A percentile compares a stretch with the other conserved stretches of the same genome.
These are phyloP conservation scores for Emys orbicularis DNA, from an alignment of 2,797 vertebrate species.

Conservation along the genomic window DNA sequence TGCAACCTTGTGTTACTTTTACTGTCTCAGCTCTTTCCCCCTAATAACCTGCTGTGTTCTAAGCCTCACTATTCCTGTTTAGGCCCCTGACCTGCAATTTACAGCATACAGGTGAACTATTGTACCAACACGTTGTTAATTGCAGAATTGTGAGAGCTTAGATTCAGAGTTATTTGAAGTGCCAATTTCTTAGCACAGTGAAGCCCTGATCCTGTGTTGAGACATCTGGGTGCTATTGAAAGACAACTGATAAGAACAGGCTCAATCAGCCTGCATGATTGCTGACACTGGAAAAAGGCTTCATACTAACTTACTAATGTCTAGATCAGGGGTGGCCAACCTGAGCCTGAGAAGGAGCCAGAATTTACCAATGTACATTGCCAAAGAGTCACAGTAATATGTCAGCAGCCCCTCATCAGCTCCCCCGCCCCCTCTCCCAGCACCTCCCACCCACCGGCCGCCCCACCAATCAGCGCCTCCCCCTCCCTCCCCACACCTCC, in stretches of 20 bases:
- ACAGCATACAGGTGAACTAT: background rate
- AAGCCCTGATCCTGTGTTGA: background rate
- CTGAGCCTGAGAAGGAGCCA: too few species aligned
- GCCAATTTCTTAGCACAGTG: background rate
- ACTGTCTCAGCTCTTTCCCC: background rate
- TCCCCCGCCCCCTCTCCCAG: too few species aligned
- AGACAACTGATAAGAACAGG: background rate
- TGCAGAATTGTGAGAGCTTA: background rate
- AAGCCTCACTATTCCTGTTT: background rate
- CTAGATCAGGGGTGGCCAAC: background rate
- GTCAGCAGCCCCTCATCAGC: too few species aligned
- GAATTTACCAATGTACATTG: too few species aligned
- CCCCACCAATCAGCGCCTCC: too few species aligned
- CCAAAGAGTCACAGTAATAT: too few species aligned
- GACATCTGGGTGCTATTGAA: background rate
- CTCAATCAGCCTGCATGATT: background rate
- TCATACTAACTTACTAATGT: background rate
- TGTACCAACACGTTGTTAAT: background rate
- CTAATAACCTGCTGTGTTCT: background rate
- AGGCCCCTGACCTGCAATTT: background rate
- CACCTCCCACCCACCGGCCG: too few species aligned
- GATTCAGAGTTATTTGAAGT: background rate
- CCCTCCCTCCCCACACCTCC: too few species aligned
- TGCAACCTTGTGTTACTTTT: background rate
- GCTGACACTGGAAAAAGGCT: background rate